These are phyloP conservation scores for Tribolium castaneum DNA, from an alignment of 1,140 invertebrate species.

Conservation along the genomic window DNA sequence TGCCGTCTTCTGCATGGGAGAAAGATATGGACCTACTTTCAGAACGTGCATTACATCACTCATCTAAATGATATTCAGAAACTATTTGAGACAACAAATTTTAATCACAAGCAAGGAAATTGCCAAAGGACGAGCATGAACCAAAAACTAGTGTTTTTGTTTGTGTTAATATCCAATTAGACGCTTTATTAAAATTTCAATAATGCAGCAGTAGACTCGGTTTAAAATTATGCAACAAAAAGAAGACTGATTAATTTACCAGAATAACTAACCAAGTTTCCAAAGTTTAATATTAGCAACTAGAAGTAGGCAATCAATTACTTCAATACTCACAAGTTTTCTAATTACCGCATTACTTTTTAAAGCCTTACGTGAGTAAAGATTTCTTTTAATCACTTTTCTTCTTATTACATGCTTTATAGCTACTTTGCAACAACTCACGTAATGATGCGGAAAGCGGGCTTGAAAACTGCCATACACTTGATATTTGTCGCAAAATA, in stretches of 20 bases:
- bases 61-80: not conserved
- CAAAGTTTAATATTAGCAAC: conserved; percentile 1
- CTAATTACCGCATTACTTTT: conserved; percentile 6
- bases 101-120: not conserved
- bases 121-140: not conserved
- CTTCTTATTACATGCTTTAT: not conserved
- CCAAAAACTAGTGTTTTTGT: not conserved
- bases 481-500: not conserved
- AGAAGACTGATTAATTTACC: conserved; percentile 19
- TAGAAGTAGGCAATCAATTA: conserved; percentile 22
- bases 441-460: not conserved
- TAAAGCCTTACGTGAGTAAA: not conserved
- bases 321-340: conserved; percentile 16
- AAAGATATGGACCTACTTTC: conserved; percentile 2
- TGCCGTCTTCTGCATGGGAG: conserved; percentile 4
- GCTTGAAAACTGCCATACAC: not conserved
- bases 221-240: conserved; percentile 16
- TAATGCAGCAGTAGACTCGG: not conserved
- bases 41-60: not conserved
- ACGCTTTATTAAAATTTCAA: conserved; percentile 24
- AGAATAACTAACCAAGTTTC: conserved; percentile 29
- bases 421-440: not conserved
- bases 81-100: not conserved
- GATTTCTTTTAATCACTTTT: not conserved
- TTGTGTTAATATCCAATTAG: conserved; percentile 20